Conservation (phyloP, 2,113 vertebrate genomes). For the Cranoglanis bouderius region DNA sequence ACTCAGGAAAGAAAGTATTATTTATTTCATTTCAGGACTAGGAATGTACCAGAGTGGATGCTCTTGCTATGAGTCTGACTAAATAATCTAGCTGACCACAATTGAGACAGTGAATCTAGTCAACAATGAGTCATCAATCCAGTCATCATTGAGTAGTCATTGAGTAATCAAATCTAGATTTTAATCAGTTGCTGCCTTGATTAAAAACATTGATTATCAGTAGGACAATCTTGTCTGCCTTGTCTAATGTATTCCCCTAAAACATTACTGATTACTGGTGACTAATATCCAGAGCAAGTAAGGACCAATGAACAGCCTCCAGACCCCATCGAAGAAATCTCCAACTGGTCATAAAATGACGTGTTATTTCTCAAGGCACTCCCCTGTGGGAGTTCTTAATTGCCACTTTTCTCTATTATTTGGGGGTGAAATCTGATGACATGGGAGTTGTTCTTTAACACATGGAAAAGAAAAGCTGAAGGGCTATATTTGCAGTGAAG, state of each 20-base stretch:
- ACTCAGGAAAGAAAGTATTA: not conserved
- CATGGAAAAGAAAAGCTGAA: conserved; percentile 68
- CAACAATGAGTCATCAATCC: not conserved
- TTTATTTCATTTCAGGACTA: not conserved
- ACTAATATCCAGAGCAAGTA: not conserved
- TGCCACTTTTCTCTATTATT: conserved; percentile 64
- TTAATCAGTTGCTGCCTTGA: not conserved
- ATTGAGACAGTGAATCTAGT: not conserved
- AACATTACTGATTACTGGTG: not conserved
- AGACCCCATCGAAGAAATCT: not conserved
- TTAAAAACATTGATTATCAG: not conserved
- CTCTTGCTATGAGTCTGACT: not conserved
- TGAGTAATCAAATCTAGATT: not conserved
- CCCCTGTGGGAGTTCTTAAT: conserved; percentile 63
- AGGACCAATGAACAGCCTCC: not conserved
- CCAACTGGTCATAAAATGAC: conserved; percentile 55
- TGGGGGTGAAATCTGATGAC: conserved; percentile 69
- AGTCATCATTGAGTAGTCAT: not conserved
- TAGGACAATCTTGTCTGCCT: not conserved
- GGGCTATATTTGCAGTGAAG: conserved; percentile 65
- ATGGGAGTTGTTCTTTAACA: conserved; percentile 61
- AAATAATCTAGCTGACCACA: not conserved
- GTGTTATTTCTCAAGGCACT: conserved; percentile 35
- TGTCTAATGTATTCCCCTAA: not conserved
- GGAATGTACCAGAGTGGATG: not conserved